phyloP scores from a whole-genome alignment of 1,140 invertebrate genomes.

The Dinoponera quadriceps region DNA sequence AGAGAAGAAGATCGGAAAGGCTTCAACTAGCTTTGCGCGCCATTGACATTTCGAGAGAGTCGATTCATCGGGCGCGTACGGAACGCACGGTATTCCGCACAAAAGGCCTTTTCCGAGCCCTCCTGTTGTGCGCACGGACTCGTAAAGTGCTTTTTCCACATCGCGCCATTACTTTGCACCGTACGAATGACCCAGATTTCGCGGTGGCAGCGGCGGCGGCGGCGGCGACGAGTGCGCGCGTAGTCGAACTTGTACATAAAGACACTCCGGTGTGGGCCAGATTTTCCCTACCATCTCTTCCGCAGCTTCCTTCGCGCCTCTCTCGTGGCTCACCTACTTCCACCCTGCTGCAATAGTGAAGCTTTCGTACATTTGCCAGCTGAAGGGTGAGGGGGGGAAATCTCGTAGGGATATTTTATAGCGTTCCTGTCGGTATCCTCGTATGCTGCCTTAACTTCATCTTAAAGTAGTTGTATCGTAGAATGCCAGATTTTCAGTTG shows the following conservation, averaged over 20 bases:
- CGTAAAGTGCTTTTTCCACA: slow-evolving; percentile 54
- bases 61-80: slow-evolving; percentile 25
- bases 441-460: neutral
- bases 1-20: neutral
- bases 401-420: neutral
- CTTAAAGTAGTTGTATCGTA: too few relatives aligned
- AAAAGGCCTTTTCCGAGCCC: slow-evolving; percentile 52
- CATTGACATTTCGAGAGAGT: slow-evolving; percentile 62
- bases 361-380: slow-evolving; percentile 31
- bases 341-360: neutral
- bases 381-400: too few relatives aligned
- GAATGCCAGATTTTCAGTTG: too few relatives aligned
- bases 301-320: slow-evolving; percentile 5
- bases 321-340: slow-evolving; percentile 40
- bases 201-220: slow-evolving; percentile 14
- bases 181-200: slow-evolving; percentile 68
- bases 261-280: slow-evolving; percentile 21
- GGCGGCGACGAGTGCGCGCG: neutral
- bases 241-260: slow-evolving; percentile 56
- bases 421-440: neutral
- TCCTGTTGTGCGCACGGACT: neutral
- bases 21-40: slow-evolving; percentile 4
- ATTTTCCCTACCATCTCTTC: slow-evolving; percentile 10
- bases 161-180: slow-evolving; percentile 61
- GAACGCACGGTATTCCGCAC: slow-evolving; percentile 44